Evolutionary conservation across 2,113 vertebrate genomes (phyloP).

Genomic region (Vidua chalybeata): DNA sequence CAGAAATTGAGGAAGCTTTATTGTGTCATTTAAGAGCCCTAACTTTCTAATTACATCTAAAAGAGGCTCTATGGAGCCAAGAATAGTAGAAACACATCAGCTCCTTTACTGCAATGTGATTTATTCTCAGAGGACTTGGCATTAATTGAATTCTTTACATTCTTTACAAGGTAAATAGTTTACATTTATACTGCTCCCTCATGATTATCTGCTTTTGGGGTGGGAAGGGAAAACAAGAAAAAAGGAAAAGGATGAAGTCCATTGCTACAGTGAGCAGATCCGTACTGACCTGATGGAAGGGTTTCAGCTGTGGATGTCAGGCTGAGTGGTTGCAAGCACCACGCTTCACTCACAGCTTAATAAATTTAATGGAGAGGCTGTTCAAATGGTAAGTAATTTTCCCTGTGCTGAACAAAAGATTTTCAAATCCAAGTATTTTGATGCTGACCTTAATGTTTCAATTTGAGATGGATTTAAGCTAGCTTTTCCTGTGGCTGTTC

Average conservation of each 20-base stretch:
- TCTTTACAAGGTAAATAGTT: constrained; percentile 16
- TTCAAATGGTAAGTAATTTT: constrained; percentile 15
- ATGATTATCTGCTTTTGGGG: background rate
- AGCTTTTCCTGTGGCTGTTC: background rate
- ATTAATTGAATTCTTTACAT: constrained; percentile 16
- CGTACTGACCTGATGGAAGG: background rate
- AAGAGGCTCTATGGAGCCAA: background rate
- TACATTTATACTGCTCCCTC: background rate
- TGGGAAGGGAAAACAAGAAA: background rate
- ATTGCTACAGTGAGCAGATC: background rate
- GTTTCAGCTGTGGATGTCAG: background rate
- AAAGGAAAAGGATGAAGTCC: background rate
- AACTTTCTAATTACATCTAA: background rate
- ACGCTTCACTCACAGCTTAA: background rate
- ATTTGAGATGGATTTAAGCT: background rate
- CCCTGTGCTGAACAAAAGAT: background rate
- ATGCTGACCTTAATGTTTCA: background rate
- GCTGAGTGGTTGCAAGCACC: background rate
- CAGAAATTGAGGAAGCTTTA: constrained; percentile 3
- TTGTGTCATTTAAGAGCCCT: background rate
- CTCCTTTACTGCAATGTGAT: background rate
- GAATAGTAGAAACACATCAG: background rate
- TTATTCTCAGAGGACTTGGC: background rate
- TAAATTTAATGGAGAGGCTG: background rate
- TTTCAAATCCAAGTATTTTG: constrained; percentile 16